A percentile compares a stretch with the other conserved stretches of the same genome.
These are phyloP conservation scores for Nesoenas mayeri DNA, from an alignment of 2,113 vertebrate species.

Conservation along the genomic window DNA sequence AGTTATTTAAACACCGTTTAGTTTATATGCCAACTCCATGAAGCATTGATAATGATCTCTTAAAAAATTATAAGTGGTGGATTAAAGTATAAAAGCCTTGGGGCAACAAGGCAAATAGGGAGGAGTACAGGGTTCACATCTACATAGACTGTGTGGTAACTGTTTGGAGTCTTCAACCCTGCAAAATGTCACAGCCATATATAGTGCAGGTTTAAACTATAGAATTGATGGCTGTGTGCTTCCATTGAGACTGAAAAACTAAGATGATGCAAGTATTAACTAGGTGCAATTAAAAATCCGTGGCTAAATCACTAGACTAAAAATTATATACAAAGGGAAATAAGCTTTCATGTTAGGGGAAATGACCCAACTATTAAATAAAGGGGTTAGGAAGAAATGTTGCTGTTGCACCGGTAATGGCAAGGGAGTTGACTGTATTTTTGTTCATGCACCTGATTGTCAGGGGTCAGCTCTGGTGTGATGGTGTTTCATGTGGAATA, in stretches of 20 bases:
- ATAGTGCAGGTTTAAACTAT: not conserved
- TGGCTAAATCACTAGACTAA: not conserved
- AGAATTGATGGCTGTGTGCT: not conserved
- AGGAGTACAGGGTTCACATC: not conserved
- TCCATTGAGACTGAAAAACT: not conserved
- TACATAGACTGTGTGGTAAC: not conserved
- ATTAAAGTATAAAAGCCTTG: conserved; percentile 39
- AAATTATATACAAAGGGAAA: not conserved
- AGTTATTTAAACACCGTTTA: not conserved
- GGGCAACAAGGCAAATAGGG: not conserved
- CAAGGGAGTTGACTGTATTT: not conserved
- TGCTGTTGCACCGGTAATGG: not conserved
- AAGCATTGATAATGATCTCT: not conserved
- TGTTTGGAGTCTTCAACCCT: not conserved
- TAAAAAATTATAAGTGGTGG: conserved; percentile 26
- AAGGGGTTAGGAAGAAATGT: not conserved
- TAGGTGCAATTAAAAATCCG: not conserved
- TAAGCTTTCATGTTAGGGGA: not conserved
- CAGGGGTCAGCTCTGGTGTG: not conserved
- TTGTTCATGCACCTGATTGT: not conserved
- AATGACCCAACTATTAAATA: not conserved
- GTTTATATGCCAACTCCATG: not conserved
- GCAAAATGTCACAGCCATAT: not conserved
- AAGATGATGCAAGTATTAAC: not conserved
- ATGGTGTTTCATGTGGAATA: not conserved